Conservation (phyloP, 1,140 invertebrate species). For the Odontomachus brunneus region DNA sequence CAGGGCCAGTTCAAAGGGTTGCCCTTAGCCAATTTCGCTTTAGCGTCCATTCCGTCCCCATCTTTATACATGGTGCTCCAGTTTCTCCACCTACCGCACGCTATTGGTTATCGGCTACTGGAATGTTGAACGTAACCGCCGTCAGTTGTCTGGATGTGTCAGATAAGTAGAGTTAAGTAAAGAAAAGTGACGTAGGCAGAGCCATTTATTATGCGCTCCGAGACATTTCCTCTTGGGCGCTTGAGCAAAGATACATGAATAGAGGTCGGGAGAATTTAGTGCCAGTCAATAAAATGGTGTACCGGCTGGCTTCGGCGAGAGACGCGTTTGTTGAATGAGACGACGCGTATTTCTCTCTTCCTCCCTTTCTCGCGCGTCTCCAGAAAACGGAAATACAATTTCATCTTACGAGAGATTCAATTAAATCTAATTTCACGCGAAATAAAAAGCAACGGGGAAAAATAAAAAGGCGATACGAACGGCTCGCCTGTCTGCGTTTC, state of each 20-base stretch:
- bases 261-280: not conserved
- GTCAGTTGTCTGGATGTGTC: conserved; percentile 28
- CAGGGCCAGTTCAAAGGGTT: conserved; percentile 29
- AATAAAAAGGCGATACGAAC: not conserved
- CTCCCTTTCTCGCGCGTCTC: too few relatives aligned
- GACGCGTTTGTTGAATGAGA: too few relatives aligned
- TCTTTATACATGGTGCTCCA: conserved; percentile 23
- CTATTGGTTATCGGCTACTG: conserved; percentile 27
- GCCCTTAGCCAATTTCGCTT: conserved; percentile 48
- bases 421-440: too few relatives aligned
- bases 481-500: conserved; percentile 2
- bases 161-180: conserved; percentile 35
- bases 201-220: conserved; percentile 28
- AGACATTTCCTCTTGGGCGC: not conserved
- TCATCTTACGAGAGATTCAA: too few relatives aligned
- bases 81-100: conserved; percentile 9
- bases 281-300: not conserved
- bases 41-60: conserved; percentile 34
- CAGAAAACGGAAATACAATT: not conserved
- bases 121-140: conserved; percentile 20
- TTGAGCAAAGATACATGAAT: not conserved
- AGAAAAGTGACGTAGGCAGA: conserved; percentile 6
- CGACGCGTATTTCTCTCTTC: too few relatives aligned
- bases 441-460: not conserved
- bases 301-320: too few relatives aligned